Percentiles rank a stretch among this genome's conserved stretches.
These are phyloP conservation scores for Ceratosolen solmsi DNA, from an alignment of 1,140 invertebrate species.

Conservation along the genomic window DNA sequence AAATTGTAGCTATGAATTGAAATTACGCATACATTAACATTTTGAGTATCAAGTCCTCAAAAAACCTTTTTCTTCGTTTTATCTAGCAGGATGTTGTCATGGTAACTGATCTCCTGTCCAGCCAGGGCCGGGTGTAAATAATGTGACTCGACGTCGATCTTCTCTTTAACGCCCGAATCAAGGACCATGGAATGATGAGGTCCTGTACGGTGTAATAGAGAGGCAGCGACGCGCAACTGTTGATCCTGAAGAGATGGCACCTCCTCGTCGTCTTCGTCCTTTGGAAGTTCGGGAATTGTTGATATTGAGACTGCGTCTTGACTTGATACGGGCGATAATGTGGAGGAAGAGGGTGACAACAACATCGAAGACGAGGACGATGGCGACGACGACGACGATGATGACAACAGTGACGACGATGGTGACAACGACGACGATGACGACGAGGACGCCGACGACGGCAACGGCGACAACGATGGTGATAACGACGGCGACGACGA, in stretches of 20 bases:
- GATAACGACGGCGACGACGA: neutral
- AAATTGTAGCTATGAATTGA: neutral
- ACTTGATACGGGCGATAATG: neutral
- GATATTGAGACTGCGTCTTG: neutral
- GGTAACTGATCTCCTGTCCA: slow-evolving; percentile 74
- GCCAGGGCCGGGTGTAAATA: slow-evolving; percentile 73
- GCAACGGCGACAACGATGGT: neutral
- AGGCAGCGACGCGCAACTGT: slow-evolving; percentile 59
- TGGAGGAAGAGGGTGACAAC: neutral
- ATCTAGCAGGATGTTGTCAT: slow-evolving; percentile 67
- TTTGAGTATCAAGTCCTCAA: slow-evolving; percentile 34
- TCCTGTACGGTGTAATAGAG: slow-evolving; percentile 62
- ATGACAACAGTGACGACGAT: too few relatives aligned
- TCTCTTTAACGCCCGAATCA: slow-evolving; percentile 70
- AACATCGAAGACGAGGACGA: neutral
- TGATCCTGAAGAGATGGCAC: slow-evolving; percentile 54
- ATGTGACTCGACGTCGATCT: slow-evolving; percentile 73
- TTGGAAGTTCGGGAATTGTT: slow-evolving; percentile 26
- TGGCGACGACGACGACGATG: too few relatives aligned
- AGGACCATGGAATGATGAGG: slow-evolving; percentile 70
- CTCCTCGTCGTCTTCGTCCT: slow-evolving; percentile 55
- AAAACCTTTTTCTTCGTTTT: slow-evolving; percentile 71
- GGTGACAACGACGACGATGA: neutral
- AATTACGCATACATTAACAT: slow-evolving; percentile 12
- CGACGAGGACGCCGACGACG: neutral